Base-by-base conservation (phyloP, 92 coral and sea anemone genomes). In the Siderastrea radians region DNA sequence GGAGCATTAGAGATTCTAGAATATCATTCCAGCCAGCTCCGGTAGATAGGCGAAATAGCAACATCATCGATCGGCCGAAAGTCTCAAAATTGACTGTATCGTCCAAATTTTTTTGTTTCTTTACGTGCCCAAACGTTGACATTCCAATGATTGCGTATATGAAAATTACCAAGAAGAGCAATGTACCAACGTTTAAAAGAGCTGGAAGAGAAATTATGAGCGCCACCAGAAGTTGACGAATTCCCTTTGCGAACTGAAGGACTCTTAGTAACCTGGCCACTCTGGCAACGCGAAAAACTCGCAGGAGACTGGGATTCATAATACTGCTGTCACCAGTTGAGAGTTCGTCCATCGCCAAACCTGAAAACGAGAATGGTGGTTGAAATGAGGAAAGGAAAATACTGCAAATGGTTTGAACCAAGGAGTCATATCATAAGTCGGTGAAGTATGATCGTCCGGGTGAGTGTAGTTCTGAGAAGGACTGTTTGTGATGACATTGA, bases 11-110 rank as follows among this genome's bases (percentile, higher is more conserved):
- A 5, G 98, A 88, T 72, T 98, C 98, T 12, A 98, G 86, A 17
- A 98, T 85, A 48, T 98, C 99, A 73, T 98, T 95, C 98, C 99
- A 98, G 2, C 99, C 99, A 0, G 99, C 98, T 1, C 94, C 98
- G 38, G 99, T 96, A 17, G 98, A 81, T 76, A 98, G 90, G 44
- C 98, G 99, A 86, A 98, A 96, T 78, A 98, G 47, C 47, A 98
- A 66, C 98, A 96, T 90, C 95, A 98, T 96, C 11, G 98, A 93
- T 48, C 88, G 95, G 1, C 97, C 94, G 63, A 96, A 96, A 64
- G 98, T 98, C 81, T 98, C 92, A 77, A 98, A 98, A 83, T 98
- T 98, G 15, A 97, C 98, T 55, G 84, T 95, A 12, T 96, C 98
- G 76, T 98, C 97, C n/a, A 98, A 73, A 69, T 89, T 95, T 47